These are phyloP conservation scores for Drosophila recens DNA, from an alignment of 2,888 invertebrate species.

Conservation along the genomic window DNA sequence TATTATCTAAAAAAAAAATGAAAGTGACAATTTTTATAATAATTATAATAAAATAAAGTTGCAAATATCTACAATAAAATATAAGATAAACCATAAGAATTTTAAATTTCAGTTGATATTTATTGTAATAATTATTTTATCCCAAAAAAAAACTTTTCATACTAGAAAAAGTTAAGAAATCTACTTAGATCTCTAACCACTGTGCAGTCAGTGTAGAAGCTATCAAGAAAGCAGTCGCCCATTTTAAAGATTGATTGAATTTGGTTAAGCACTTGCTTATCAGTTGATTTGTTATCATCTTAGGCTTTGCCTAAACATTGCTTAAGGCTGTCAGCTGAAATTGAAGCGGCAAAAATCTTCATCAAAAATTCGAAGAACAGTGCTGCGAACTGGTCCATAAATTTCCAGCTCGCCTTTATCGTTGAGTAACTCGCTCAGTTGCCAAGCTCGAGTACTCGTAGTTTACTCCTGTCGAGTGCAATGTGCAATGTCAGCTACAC, in stretches of 20 bases:
- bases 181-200: background rate
- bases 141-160: too few species aligned
- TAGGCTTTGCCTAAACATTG: slow-evolving; percentile 18
- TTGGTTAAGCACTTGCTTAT: background rate
- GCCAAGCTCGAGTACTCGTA: slow-evolving; percentile 14
- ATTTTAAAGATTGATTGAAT: background rate
- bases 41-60: too few species aligned
- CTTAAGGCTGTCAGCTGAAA: slow-evolving; percentile 48
- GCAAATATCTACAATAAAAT: too few species aligned
- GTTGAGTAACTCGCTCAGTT: slow-evolving; percentile 41
- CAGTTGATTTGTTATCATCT: slow-evolving; percentile 25
- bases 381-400: slow-evolving; percentile 37
- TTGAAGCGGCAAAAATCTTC: slow-evolving; percentile 45
- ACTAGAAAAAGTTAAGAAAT: background rate
- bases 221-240: background rate
- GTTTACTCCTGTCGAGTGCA: slow-evolving; percentile 42
- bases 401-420: slow-evolving; percentile 2
- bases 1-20: too few species aligned
- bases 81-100: too few species aligned
- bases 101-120: background rate
- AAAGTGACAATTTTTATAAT: too few species aligned
- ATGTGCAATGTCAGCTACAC: slow-evolving; percentile 48
- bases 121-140: too few species aligned
- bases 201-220: background rate
- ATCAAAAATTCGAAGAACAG: slow-evolving; percentile 45